A percentile compares a stretch with the other conserved stretches of the same genome.
Evolutionary conservation across 1,140 invertebrate species (phyloP).

Genomic region (Euura saliciscinereae): DNA sequence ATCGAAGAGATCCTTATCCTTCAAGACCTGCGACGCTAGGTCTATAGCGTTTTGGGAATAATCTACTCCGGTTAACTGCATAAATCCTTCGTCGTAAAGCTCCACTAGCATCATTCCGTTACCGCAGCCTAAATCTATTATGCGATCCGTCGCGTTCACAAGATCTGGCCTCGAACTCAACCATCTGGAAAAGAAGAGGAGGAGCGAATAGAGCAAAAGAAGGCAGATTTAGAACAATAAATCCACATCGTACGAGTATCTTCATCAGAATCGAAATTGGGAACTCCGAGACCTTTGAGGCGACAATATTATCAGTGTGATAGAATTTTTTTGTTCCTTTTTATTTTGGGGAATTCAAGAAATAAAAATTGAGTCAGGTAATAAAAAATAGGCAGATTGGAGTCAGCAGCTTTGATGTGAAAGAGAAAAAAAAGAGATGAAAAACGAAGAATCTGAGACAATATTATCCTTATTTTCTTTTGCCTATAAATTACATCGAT

Average conservation of each 20-base stretch:
- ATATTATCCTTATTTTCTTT: no score
- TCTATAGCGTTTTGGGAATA: constrained; percentile 82
- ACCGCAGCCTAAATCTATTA: constrained; percentile 83
- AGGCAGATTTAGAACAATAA: no score
- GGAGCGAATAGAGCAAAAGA: not conserved
- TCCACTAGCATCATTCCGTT: constrained; percentile 87
- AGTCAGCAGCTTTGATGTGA: no score
- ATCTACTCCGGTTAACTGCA: constrained; percentile 79
- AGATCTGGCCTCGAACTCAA: constrained; percentile 37
- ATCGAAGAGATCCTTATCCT: constrained; percentile 52
- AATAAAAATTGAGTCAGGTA: no score
- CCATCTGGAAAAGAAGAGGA: constrained; percentile 40
- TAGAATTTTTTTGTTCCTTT: no score
- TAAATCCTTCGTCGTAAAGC: constrained; percentile 76
- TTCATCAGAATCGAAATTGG: no score
- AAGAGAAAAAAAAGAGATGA: not conserved
- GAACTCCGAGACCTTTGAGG: no score
- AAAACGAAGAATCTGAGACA: not conserved
- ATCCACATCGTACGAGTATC: no score
- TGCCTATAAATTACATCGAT: no score
- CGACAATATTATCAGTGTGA: no score
- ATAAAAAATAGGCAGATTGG: no score
- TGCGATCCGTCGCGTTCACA: constrained; percentile 52
- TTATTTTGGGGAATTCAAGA: no score
- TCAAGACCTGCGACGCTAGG: constrained; percentile 71